Evolutionary conservation across 2,797 vertebrate genomes (phyloP).

Genomic region (Malacoctenus gilli): DNA sequence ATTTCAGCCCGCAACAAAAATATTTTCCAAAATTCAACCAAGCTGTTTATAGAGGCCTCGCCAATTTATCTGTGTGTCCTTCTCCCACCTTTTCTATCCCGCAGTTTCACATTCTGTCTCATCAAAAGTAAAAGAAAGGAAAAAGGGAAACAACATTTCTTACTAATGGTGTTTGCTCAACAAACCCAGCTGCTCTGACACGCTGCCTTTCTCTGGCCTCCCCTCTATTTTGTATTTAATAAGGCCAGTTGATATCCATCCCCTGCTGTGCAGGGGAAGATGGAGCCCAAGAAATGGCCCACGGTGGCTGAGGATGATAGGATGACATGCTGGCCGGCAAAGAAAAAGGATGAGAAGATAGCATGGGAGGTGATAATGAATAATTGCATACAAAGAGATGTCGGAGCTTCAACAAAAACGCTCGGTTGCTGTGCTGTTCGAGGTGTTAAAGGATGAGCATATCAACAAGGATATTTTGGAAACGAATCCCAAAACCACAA

Average conservation of each 20-base stretch:
- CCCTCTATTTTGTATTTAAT: slow-evolving; percentile 58
- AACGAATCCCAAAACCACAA: slow-evolving; percentile 1
- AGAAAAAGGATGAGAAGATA: slow-evolving; percentile 54
- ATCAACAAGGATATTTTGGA: slow-evolving; percentile 26
- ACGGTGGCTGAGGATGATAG: slow-evolving; percentile 51
- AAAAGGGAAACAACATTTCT: slow-evolving; percentile 5
- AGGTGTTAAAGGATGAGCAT: slow-evolving; percentile 15
- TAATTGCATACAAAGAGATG: slow-evolving; percentile 53
- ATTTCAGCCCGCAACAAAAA: background rate
- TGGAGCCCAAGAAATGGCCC: slow-evolving; percentile 41
- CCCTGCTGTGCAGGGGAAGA: slow-evolving; percentile 31
- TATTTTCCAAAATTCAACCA: background rate
- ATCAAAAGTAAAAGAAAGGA: slow-evolving; percentile 8
- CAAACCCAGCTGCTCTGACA: slow-evolving; percentile 40
- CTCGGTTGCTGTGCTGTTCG: slow-evolving; percentile 8
- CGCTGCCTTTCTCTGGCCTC: slow-evolving; percentile 36
- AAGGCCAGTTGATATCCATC: slow-evolving; percentile 57
- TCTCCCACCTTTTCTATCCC: background rate
- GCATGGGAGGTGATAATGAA: slow-evolving; percentile 39
- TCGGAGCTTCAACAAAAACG: slow-evolving; percentile 38
- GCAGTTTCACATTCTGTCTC: slow-evolving; percentile 7
- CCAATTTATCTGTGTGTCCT: background rate
- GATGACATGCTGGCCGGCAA: slow-evolving; percentile 35
- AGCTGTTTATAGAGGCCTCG: background rate
- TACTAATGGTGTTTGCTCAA: slow-evolving; percentile 44